Evolutionary conservation across 1,140 invertebrate genomes (phyloP).

Genomic region (Subanguina moxae): DNA sequence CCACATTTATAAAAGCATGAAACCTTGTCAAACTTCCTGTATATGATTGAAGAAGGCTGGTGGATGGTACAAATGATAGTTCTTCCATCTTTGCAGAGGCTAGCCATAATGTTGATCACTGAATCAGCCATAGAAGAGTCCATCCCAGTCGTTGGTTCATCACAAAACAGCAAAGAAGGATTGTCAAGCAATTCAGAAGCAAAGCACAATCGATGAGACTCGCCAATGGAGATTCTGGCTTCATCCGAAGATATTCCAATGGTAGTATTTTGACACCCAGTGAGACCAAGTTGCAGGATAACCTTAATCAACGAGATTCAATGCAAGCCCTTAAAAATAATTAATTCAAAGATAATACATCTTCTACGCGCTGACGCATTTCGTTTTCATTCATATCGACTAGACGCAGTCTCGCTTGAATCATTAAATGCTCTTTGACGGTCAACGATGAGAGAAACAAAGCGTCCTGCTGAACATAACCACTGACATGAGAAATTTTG

Average conservation of each 20-base stretch:
- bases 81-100: conserved; percentile 68
- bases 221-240: conserved; percentile 59
- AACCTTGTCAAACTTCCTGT: conserved; percentile 71
- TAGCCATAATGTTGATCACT: conserved; percentile 62
- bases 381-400: conserved; percentile 19
- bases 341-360: conserved; percentile 34
- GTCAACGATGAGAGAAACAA: conserved; percentile 65
- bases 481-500: neutral
- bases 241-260: neutral
- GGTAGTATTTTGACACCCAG: conserved; percentile 41
- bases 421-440: conserved; percentile 64
- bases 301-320: conserved; percentile 35
- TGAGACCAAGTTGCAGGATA: conserved; percentile 52
- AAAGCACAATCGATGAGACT: conserved; percentile 62
- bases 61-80: conserved; percentile 79
- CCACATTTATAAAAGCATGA: too few species aligned
- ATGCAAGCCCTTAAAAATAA: too few species aligned
- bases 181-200: conserved; percentile 68
- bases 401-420: conserved; percentile 61
- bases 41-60: conserved; percentile 78
- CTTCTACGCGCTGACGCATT: conserved; percentile 29
- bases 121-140: neutral
- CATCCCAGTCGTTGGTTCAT: conserved; percentile 71
- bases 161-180: conserved; percentile 74
- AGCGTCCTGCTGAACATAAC: conserved; percentile 66